Conservation (phyloP, 2,113 vertebrate genomes). For the Phaethon lepturus region DNA sequence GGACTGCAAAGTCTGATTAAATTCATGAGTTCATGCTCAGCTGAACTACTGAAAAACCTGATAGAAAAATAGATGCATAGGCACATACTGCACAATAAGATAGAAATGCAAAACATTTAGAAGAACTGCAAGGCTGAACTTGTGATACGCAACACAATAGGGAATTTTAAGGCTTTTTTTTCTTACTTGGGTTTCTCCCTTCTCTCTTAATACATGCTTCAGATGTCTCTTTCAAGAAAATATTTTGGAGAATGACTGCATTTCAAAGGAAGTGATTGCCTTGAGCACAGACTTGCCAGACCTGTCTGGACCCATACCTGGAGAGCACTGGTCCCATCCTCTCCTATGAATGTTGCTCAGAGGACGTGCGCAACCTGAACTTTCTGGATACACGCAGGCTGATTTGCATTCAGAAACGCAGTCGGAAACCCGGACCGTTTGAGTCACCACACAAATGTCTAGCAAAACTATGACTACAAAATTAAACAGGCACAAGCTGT, state of each 20-base stretch:
- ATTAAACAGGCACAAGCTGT: background rate
- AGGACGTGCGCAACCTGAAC: background rate
- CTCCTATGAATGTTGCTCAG: background rate
- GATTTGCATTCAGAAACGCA: background rate
- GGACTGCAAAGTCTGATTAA: background rate
- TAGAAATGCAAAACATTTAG: background rate
- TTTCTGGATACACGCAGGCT: background rate
- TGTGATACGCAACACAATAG: background rate
- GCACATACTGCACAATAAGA: background rate
- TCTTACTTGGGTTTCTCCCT: background rate
- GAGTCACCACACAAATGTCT: background rate
- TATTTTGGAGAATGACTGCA: background rate
- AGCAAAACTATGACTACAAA: background rate
- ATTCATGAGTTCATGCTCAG: background rate
- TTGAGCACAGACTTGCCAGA: slow-evolving; percentile 18
- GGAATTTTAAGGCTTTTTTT: background rate
- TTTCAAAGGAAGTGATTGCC: slow-evolving; percentile 50
- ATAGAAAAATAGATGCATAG: background rate
- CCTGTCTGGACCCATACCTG: slow-evolving; percentile 17
- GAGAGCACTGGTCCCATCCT: background rate
- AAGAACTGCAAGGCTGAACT: background rate
- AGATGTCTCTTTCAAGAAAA: slow-evolving; percentile 3
- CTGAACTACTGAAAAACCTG: background rate
- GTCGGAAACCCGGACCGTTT: background rate
- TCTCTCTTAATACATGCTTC: background rate